Conservation (phyloP, 2,113 vertebrate species). For the Heptranchias perlo region DNA sequence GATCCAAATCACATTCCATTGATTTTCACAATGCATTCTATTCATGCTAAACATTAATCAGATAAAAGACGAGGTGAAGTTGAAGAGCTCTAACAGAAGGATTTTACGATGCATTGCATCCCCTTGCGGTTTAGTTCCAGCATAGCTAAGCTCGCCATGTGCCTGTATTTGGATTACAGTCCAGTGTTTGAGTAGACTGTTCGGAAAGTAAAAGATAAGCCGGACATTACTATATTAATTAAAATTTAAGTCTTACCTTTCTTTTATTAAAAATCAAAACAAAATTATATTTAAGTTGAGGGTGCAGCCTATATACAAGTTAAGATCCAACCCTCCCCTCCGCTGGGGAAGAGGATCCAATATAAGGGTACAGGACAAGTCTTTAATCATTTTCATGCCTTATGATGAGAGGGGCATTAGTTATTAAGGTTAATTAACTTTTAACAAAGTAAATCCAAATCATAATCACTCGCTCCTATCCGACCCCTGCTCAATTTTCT, state of each 20-base stretch:
- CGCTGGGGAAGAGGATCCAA: background rate
- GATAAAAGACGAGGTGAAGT: background rate
- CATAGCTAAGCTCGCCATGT: background rate
- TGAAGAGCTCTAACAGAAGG: background rate
- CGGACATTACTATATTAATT: background rate
- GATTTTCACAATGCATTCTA: too few species aligned
- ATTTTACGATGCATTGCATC: background rate
- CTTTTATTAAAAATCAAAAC: background rate
- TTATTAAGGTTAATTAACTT: background rate
- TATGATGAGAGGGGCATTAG: background rate
- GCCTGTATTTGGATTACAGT: background rate
- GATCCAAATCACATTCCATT: background rate
- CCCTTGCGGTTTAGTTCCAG: background rate
- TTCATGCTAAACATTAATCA: background rate
- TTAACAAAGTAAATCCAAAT: background rate
- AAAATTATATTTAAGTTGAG: background rate
- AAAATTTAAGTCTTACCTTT: background rate
- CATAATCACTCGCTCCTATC: background rate
- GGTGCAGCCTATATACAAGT: background rate
- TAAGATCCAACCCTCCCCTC: background rate
- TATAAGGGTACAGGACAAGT: background rate
- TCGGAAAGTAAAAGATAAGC: background rate
- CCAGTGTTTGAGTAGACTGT: background rate
- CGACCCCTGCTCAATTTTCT: background rate
- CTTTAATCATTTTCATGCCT: background rate